Conservation (phyloP, 2,113 vertebrate genomes). For the Theristicus caerulescens region DNA sequence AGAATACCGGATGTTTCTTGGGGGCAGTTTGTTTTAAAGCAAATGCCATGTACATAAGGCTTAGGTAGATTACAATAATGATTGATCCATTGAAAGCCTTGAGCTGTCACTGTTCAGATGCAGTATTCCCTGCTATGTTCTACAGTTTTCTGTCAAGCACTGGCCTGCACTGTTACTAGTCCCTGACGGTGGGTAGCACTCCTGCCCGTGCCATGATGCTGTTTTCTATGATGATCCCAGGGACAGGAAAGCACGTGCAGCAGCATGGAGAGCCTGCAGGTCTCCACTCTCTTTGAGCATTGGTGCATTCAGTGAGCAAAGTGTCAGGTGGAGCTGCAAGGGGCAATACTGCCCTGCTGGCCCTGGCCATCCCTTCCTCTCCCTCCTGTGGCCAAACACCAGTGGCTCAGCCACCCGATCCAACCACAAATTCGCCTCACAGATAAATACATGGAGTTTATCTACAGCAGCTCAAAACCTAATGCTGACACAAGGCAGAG, state of each 20-base stretch:
- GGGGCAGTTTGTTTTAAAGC: not conserved
- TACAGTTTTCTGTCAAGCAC: not conserved
- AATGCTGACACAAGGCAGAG: not conserved
- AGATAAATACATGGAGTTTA: not conserved
- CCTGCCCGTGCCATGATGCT: rapidly evolving
- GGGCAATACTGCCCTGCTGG: not conserved
- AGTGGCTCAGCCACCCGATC: rapidly evolving
- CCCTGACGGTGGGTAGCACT: not conserved
- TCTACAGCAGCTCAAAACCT: not conserved
- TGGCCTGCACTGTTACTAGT: not conserved
- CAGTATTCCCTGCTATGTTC: not conserved
- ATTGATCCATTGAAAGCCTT: not conserved
- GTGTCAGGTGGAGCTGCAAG: not conserved
- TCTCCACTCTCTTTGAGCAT: not conserved
- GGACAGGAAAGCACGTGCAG: not conserved
- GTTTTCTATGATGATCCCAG: not conserved
- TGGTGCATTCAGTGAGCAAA: not conserved
- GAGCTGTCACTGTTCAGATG: not conserved
- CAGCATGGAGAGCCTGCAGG: not conserved
- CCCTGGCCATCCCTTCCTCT: not conserved
- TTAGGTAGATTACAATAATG: not conserved
- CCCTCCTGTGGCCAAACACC: not conserved
- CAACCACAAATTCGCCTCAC: not conserved
- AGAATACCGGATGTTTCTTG: not conserved
- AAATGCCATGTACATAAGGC: not conserved